Evolutionary conservation across 2,888 invertebrate species (phyloP).

Genomic region (Synanthedon myopaeformis): DNA sequence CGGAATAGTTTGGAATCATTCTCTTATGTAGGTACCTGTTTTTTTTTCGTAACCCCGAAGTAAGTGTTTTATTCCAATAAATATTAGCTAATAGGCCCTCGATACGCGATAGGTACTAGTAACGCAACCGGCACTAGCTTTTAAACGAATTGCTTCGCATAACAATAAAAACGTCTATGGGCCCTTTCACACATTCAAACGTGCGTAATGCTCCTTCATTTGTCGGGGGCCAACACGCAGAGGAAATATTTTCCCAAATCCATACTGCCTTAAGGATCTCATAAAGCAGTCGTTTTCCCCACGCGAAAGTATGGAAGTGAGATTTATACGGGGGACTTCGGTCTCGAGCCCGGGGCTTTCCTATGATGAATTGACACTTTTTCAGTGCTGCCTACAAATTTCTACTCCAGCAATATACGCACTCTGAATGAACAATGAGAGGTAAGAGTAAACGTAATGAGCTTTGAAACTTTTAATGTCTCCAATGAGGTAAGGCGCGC

Average conservation of each 20-base stretch:
- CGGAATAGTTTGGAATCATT: neutral
- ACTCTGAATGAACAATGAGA: constrained; percentile 64
- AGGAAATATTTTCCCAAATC: constrained; percentile 71
- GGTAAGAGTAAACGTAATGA: constrained; percentile 53
- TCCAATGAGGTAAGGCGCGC: constrained; percentile 57
- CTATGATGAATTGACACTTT: constrained; percentile 71
- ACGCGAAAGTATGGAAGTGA: constrained; percentile 69
- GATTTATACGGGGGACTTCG: constrained; percentile 67
- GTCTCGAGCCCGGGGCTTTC: constrained; percentile 62
- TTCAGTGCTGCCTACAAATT: constrained; percentile 66
- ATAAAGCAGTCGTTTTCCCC: constrained; percentile 70
- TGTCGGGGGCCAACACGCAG: constrained; percentile 64
- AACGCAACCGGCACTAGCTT: constrained; percentile 57
- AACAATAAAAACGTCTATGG: constrained; percentile 66
- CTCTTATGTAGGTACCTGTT: neutral
- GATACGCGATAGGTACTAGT: constrained; percentile 33
- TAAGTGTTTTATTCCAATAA: constrained; percentile 44
- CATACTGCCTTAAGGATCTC: constrained; percentile 72
- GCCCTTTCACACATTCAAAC: constrained; percentile 68
- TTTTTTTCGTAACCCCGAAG: constrained; percentile 7
- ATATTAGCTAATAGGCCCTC: constrained; percentile 66
- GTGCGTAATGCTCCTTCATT: constrained; percentile 66
- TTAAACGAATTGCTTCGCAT: constrained; percentile 68
- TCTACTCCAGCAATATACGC: constrained; percentile 61
- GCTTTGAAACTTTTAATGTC: constrained; percentile 64